These are phyloP conservation scores for Styela plicata DNA, from an alignment of 23 tunicate species.

Conservation along the genomic window DNA sequence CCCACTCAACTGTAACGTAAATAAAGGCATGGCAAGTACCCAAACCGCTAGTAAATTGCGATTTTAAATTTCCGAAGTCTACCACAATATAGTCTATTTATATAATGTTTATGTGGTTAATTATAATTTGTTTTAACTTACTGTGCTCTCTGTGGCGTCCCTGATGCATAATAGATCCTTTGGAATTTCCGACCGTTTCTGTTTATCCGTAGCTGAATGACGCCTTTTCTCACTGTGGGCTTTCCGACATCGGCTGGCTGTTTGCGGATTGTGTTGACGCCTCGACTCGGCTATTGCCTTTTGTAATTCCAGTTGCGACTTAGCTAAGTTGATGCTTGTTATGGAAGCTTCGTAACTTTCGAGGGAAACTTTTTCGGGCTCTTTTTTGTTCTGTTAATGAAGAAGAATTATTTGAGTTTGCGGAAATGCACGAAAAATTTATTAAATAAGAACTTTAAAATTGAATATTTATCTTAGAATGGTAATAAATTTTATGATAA, in stretches of 20 bases:
- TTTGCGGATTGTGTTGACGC: background rate
- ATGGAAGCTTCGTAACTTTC: background rate
- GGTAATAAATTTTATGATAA: no score
- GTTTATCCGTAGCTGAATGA: background rate
- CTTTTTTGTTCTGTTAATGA: conserved; percentile 9
- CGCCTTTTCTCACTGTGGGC: background rate
- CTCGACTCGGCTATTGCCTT: background rate
- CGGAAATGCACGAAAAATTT: no score
- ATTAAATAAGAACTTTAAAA: no score
- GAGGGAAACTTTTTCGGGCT: background rate
- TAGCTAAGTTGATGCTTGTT: background rate
- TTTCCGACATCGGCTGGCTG: background rate
- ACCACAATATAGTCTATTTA: no score
- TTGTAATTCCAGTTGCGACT: background rate
- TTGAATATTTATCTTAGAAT: no score
- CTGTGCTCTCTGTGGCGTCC: background rate
- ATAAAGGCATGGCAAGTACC: no score
- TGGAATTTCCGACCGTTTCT: background rate
- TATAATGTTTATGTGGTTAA: no score
- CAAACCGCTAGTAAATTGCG: no score
- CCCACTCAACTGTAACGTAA: no score
- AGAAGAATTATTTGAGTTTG: no score
- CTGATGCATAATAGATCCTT: background rate
- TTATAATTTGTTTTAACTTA: background rate
- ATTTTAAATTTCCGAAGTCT: no score